phyloP scores from a whole-genome alignment of 2,797 vertebrate genomes.

The Lepilemur ruficaudatus region DNA sequence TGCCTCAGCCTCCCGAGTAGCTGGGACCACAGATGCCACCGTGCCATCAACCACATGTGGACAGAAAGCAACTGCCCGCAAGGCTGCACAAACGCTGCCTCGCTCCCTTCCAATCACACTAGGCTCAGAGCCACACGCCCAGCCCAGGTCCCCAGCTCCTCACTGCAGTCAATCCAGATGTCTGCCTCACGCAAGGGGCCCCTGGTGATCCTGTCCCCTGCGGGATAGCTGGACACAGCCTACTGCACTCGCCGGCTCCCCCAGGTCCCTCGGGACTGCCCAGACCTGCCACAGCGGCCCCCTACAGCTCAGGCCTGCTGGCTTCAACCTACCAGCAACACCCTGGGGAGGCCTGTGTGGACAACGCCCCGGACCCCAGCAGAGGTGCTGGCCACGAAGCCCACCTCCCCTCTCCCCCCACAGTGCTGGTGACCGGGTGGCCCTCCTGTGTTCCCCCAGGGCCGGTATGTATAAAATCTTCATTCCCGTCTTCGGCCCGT shows the following conservation, averaged over 20 bases:
- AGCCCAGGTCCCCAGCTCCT: not conserved
- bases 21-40: not conserved
- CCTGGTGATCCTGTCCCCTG: not conserved
- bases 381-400: not conserved
- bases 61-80: not conserved
- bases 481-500: not conserved
- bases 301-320: not conserved
- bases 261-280: too few species aligned
- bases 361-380: not conserved
- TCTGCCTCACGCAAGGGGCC: not conserved
- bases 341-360: not conserved
- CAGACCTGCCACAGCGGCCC: not conserved
- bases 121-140: not conserved
- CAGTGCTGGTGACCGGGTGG: not conserved
- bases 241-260: not conserved
- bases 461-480: not conserved
- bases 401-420: not conserved
- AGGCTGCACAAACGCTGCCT: not conserved
- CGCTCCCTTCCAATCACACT: not conserved
- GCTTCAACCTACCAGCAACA: too few species aligned
- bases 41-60: too few species aligned
- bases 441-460: not conserved
- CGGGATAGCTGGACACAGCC: not conserved
- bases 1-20: not conserved
- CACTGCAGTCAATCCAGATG: not conserved